Percentiles rank a stretch among this genome's conserved stretches.
phyloP scores from a whole-genome alignment of 1,140 invertebrate species.

The Tenebrio molitor region DNA sequence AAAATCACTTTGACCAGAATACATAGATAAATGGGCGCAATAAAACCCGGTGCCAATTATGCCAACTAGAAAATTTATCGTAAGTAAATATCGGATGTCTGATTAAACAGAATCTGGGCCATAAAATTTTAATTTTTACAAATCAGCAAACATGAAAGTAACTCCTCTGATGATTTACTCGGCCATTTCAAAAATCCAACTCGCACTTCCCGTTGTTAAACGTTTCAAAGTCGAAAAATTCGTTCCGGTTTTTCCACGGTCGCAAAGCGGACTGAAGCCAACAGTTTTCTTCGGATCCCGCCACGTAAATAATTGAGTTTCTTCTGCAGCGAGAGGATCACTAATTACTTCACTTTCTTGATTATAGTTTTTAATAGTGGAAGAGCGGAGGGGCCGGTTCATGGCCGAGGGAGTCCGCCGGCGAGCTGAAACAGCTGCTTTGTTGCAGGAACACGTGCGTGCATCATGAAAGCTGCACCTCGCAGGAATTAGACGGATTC shows the following conservation, averaged over 20 bases:
- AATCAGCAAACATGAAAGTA: slow-evolving; percentile 1
- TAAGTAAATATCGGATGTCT: not conserved
- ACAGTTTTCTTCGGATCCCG: no score
- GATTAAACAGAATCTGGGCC: not conserved
- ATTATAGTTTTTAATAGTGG: slow-evolving; percentile 12
- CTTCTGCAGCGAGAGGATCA: no score
- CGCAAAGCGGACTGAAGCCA: no score
- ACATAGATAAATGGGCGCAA: slow-evolving; percentile 15
- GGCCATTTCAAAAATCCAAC: not conserved
- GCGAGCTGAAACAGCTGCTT: not conserved
- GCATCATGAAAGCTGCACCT: no score
- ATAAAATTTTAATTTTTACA: slow-evolving; percentile 3
- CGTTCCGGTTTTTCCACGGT: no score
- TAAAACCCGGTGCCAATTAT: slow-evolving; percentile 25
- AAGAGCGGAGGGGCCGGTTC: slow-evolving; percentile 1
- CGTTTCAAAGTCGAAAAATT: no score
- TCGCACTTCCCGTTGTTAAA: no score
- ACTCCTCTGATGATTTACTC: not conserved
- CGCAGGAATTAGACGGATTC: no score
- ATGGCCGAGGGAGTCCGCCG: slow-evolving; percentile 1
- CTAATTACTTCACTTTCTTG: slow-evolving; percentile 4
- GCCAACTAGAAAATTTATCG: slow-evolving; percentile 4
- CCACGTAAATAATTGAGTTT: no score
- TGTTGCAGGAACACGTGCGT: no score
- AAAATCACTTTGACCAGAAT: slow-evolving; percentile 8